phyloP scores from a whole-genome alignment of 2,113 vertebrate species.

The Barnardius zonarius region DNA sequence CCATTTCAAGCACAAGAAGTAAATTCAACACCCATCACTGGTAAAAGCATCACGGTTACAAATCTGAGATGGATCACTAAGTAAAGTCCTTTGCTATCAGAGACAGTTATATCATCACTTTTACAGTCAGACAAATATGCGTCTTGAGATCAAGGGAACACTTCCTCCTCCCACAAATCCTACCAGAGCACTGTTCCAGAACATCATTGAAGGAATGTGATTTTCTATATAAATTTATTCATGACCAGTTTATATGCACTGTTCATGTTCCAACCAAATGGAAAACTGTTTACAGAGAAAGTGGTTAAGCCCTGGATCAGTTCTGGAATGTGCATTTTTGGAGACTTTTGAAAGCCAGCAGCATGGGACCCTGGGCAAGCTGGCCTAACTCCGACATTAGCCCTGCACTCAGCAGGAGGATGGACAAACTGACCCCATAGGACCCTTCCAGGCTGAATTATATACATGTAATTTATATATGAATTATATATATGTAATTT shows the following conservation, averaged over 20 bases:
- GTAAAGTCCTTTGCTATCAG: not conserved
- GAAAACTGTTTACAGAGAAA: not conserved
- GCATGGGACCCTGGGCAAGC: not conserved
- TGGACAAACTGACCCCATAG: not conserved
- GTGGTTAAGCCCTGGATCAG: not conserved
- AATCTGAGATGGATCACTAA: not conserved
- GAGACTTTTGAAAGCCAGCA: not conserved
- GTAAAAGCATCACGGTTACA: not conserved
- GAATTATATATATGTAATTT: not conserved
- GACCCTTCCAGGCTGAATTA: not conserved
- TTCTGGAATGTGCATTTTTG: not conserved
- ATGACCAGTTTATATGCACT: not conserved
- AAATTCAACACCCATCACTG: not conserved
- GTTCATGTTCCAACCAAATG: not conserved
- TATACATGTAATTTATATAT: not conserved
- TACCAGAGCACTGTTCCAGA: not conserved
- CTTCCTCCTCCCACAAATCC: not conserved
- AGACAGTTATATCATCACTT: not conserved
- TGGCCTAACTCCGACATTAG: not conserved
- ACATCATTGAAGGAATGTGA: not conserved
- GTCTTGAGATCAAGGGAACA: not conserved
- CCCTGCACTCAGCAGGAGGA: not conserved
- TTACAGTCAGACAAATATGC: not conserved
- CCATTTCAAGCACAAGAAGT: not conserved
- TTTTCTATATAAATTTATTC: not conserved